Conservation (phyloP, 2,113 vertebrate genomes). For the Ameiurus melas region DNA sequence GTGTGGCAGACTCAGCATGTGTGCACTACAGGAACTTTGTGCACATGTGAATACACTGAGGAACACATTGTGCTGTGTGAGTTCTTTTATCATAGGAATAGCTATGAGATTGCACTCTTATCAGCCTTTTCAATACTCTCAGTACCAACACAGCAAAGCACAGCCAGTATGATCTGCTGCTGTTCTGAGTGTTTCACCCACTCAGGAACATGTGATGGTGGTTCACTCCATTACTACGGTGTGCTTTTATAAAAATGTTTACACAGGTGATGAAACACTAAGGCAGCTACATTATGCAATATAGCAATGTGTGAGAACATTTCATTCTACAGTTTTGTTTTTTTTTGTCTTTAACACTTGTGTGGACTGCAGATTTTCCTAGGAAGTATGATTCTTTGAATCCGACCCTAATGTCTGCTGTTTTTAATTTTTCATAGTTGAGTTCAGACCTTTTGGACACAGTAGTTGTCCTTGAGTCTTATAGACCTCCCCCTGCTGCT, state of each 20-base stretch:
- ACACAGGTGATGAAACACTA: conserved; percentile 15
- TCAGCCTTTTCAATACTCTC: not conserved
- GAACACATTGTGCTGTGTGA: not conserved
- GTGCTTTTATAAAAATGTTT: conserved; percentile 17
- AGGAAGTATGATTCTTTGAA: not conserved
- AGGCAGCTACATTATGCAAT: not conserved
- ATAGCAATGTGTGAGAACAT: not conserved
- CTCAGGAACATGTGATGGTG: not conserved
- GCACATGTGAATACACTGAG: not conserved
- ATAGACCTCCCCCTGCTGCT: not conserved
- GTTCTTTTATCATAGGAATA: not conserved
- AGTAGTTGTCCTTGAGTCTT: not conserved
- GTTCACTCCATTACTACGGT: not conserved
- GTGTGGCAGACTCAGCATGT: not conserved
- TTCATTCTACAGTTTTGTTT: not conserved
- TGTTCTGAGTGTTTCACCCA: not conserved
- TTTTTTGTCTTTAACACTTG: not conserved
- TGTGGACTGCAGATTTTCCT: not conserved
- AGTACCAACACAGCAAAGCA: not conserved
- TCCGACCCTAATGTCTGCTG: conserved; percentile 7
- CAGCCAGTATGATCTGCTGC: not conserved
- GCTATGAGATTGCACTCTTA: not conserved
- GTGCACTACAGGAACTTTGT: not conserved
- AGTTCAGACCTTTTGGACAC: conserved; percentile 34
- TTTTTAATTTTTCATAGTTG: not conserved